Base-by-base conservation (phyloP, 2,113 vertebrate genomes). In the Myodes glareolus region DNA sequence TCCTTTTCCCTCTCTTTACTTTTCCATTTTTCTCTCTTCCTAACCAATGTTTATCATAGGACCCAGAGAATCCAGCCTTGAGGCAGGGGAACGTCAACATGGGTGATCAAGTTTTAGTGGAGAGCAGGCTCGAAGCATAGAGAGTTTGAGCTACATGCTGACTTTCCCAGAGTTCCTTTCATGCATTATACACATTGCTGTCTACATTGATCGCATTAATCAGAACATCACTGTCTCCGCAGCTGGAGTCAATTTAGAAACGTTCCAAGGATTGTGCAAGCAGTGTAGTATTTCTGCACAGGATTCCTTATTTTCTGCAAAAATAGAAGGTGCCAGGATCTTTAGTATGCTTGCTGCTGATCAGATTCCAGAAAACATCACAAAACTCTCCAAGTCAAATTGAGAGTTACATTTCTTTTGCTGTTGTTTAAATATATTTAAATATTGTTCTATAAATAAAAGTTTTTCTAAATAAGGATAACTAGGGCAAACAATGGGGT, bases 171-270 rank as follows among this genome's bases (percentile, higher is more conserved):
- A 89, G 68, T 73, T 89, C 73, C 91, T 95, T 94, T 90, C 91
- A 84, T 27, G 36, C 61, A 85, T 96, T 87, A 78, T 52, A 91
- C n/a, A 93, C 39, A 63, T 92, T 94, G 81, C 90, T 92, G 97
- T 96, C 93, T 93, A 96, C 93, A 76, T 42, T 93, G 94, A 97
- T 94, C 96, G 84, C 91, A 93, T 94, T 96, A 92, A 97, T 97
- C 91, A 92, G 68, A 96, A 97, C 89, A 84, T 70, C 1, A 0
- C 87, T 25, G 0, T 93, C 87, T 94, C 95, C 87, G 94, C 94
- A 96, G 94, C 96, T 97, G 97, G 96, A 95, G 90, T 92, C 95
- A 97, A 97, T 97, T 97, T 91, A 13, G 67, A 97, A 93, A 90
- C 77, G 94, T 97, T 97, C 94, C 95, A 90, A 72, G 65, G 90